These are phyloP conservation scores for Andrena bicolor DNA, from an alignment of 2,888 invertebrate genomes.

Conservation along the genomic window DNA sequence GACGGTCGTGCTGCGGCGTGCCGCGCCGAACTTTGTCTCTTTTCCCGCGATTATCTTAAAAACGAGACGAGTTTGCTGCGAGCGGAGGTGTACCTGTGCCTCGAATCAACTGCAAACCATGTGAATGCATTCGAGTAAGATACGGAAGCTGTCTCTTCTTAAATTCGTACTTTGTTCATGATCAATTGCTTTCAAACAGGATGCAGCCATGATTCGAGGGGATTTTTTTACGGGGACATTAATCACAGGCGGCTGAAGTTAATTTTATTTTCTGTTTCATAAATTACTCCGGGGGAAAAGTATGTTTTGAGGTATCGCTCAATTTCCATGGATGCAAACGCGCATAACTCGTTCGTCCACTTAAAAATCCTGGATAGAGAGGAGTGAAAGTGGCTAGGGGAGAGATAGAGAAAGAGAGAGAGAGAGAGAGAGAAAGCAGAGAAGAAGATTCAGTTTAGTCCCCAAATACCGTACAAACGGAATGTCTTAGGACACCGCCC, in stretches of 20 bases:
- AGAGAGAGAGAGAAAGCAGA: conserved; percentile 10
- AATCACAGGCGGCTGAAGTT: not conserved
- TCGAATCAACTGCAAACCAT: conserved; percentile 17
- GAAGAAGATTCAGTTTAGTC: conserved; percentile 38
- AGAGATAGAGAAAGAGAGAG: not conserved
- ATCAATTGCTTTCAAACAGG: not conserved
- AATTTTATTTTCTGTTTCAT: not conserved
- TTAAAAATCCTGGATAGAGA: conserved; percentile 37
- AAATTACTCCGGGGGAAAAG: not conserved
- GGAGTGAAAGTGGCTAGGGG: not conserved
- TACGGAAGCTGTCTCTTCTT: not conserved
- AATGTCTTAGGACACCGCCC: conserved; percentile 64
- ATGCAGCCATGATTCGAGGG: not conserved
- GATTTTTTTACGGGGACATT: not conserved
- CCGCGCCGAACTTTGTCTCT: conserved; percentile 56
- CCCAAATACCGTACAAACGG: conserved; percentile 43
- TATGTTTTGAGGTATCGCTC: conserved; percentile 15
- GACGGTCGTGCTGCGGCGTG: conserved; percentile 40
- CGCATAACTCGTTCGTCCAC: conserved; percentile 39
- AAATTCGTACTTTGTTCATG: not conserved
- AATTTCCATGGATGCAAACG: conserved; percentile 19
- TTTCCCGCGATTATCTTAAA: conserved; percentile 61
- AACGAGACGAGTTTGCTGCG: conserved; percentile 33
- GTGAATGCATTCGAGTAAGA: not conserved
- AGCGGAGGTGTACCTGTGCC: conserved; percentile 23